Evolutionary conservation across 2,888 invertebrate species (phyloP), one percentile per base, ranked within the genome.

Genomic region (Phyllotreta cruciferae): DNA sequence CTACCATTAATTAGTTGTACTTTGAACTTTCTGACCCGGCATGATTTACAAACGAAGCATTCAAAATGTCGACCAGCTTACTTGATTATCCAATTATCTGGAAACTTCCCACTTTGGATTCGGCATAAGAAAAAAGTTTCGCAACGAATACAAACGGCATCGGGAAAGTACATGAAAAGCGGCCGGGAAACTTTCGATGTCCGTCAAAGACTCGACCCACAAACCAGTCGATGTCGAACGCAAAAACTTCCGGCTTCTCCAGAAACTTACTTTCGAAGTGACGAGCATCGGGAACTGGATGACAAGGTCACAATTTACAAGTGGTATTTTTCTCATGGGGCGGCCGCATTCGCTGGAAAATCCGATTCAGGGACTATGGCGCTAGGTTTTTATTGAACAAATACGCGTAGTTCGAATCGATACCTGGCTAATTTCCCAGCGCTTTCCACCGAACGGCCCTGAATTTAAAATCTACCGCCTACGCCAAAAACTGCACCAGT

Each of bases 221-320:
- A 53, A 9, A 53, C 39, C 13, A 24, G 24, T 24, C 53, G 38
- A 4, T 10, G 13, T 11, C 39, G 34, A 38, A 44, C 14, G 13
- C 10, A 10, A 49, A 49, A 34, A 49, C 49, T 49, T 49, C n/a
- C 49, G n/a, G 11, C 10, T n/a, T 7, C n/a, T n/a, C n/a, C n/a
- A n/a, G 10, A 7, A 3, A 39, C 6, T n/a, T 9, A 53, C 53
- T 53, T 36, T 13, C 4, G 34, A 52, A 9, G 39, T 38, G 39
- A 53, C 53, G 8, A 47, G 24, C 37, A 13, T 53, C 14, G 38
- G 38, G 39, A 53, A 39, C 14, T 38, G 35, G 39, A 38, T 53
- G 37, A 53, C 53, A 53, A 53, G 53, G 39, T 53, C 53, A 53
- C 9, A 37, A 53, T 53, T 53, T 53, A 49, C n/a, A 11, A 49